Percentiles rank a stretch among this genome's conserved stretches.
phyloP scores from a whole-genome alignment of 1,140 invertebrate genomes.

The Drosophila teissieri region DNA sequence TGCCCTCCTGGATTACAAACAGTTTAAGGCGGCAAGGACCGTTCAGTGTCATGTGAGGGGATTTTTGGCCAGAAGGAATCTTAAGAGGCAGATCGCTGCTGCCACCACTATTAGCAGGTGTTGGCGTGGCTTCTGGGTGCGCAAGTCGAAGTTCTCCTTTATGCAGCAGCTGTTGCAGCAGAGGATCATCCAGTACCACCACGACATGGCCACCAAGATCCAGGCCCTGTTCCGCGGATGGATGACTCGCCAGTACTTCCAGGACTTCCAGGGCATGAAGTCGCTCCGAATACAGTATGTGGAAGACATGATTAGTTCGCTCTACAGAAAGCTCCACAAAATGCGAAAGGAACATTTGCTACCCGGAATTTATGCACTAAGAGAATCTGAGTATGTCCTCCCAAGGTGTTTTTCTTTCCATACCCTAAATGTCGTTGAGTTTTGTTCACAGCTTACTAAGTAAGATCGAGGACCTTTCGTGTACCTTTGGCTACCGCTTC shows the following conservation, averaged over 20 bases:
- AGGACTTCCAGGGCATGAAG: slow-evolving; percentile 31
- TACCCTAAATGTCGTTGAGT: no score
- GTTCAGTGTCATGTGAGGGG: slow-evolving; percentile 53
- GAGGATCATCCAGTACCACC: background rate
- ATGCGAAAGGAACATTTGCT: background rate
- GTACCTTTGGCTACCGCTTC: slow-evolving; percentile 33
- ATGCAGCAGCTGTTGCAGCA: slow-evolving; percentile 24
- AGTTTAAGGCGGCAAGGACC: slow-evolving; percentile 64
- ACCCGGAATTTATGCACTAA: slow-evolving; percentile 26
- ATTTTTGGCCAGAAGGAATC: slow-evolving; percentile 1
- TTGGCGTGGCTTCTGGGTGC: slow-evolving; percentile 39
- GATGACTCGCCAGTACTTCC: slow-evolving; percentile 39
- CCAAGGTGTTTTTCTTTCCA: no score
- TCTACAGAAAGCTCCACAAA: background rate
- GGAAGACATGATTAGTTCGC: slow-evolving; percentile 31
- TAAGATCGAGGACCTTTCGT: slow-evolving; percentile 15
- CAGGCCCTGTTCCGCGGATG: slow-evolving; percentile 64
- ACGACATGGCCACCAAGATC: slow-evolving; percentile 18
- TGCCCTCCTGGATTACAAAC: slow-evolving; percentile 59
- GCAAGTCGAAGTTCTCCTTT: background rate
- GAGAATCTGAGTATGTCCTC: slow-evolving; percentile 6
- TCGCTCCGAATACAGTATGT: slow-evolving; percentile 16
- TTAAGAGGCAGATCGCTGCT: background rate
- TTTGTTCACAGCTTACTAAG: background rate
- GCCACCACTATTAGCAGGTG: slow-evolving; percentile 31